A percentile compares a stretch with the other conserved stretches of the same genome.
Evolutionary conservation across 2,888 invertebrate species (phyloP).

Genomic region (Pollenia griseotomentosa): DNA sequence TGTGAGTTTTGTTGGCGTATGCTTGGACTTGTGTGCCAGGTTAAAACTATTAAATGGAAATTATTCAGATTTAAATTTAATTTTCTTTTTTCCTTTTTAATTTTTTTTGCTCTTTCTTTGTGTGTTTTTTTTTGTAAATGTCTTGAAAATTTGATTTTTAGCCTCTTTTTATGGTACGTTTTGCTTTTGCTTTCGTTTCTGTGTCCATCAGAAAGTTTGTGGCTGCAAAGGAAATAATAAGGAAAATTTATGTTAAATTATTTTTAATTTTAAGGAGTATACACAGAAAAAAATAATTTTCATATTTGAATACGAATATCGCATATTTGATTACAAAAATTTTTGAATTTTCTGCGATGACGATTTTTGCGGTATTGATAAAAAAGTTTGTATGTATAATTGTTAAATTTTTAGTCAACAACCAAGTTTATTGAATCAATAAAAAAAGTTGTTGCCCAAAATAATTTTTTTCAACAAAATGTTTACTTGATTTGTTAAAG

Average conservation of each 20-base stretch:
- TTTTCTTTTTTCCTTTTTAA: conserved; percentile 32
- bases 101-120: neutral
- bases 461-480: no score
- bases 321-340: no score
- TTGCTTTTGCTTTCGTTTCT: neutral
- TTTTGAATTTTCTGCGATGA: no score
- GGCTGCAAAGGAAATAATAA: conserved; percentile 30
- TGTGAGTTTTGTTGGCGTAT: conserved; percentile 37
- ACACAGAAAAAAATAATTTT: no score
- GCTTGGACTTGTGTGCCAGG: conserved; percentile 47
- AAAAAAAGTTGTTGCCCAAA: no score
- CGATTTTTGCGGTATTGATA: no score
- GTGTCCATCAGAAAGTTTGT: neutral
- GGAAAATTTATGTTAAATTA: conserved; percentile 22
- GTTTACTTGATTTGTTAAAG: no score
- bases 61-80: conserved; percentile 52
- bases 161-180: neutral
- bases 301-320: no score
- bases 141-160: neutral
- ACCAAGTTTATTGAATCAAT: no score
- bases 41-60: conserved; percentile 54
- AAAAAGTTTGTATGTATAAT: no score
- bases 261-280: neutral
- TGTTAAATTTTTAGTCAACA: no score
- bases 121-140: neutral